Evolutionary conservation across 2,888 invertebrate species (phyloP).

Genomic region (Tuta absoluta): DNA sequence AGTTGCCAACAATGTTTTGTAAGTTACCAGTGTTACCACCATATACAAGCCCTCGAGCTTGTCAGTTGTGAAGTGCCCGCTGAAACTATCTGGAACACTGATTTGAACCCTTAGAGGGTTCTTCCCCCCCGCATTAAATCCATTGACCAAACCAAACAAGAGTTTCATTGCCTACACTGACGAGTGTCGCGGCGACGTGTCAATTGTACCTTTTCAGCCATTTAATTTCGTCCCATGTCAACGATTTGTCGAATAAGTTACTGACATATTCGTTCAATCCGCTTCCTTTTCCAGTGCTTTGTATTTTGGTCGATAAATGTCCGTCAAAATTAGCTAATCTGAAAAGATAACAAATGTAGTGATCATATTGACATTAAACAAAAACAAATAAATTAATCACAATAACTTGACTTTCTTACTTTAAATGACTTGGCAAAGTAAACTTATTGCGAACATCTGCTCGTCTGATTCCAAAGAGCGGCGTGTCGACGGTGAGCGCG

Average conservation of each 20-base stretch:
- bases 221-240: conserved; percentile 92
- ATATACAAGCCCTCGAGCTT: too few relatives aligned
- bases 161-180: too few relatives aligned
- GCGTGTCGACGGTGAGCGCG: conserved; percentile 94
- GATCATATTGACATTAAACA: neutral
- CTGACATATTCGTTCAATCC: conserved; percentile 90
- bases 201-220: conserved; percentile 89
- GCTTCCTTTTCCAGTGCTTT: conserved; percentile 82
- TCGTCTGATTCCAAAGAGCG: conserved; percentile 90
- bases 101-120: too few relatives aligned
- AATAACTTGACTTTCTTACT: conserved; percentile 62
- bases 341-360: conserved; percentile 36
- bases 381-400: neutral
- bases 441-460: conserved; percentile 93
- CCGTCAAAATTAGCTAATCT: conserved; percentile 92
- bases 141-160: too few relatives aligned
- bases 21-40: too few relatives aligned
- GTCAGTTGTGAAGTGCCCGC: too few relatives aligned
- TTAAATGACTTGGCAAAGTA: conserved; percentile 88
- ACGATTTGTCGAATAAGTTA: conserved; percentile 88
- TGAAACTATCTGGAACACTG: too few relatives aligned
- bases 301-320: conserved; percentile 69
- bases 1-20: too few relatives aligned
- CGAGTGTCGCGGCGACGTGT: neutral
- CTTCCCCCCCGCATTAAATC: too few relatives aligned